Conservation (phyloP, 2,113 vertebrate genomes). For the Leptodactylus fuscus region DNA sequence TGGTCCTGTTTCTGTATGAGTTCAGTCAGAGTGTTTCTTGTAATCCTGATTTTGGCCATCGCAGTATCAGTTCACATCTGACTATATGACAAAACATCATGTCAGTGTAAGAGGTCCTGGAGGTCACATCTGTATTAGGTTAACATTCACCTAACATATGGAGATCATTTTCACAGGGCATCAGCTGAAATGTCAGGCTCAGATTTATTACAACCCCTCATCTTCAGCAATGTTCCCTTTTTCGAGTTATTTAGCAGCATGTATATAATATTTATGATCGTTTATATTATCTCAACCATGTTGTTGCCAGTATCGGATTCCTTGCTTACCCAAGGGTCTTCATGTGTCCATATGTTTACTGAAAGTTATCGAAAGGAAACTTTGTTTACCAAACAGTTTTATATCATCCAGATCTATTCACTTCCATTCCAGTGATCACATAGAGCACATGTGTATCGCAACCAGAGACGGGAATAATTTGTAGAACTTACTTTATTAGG, state of each 20-base stretch:
- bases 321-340: neutral
- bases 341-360: neutral
- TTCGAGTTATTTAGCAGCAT: neutral
- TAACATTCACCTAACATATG: constrained; percentile 56
- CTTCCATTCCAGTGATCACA: neutral
- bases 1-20: neutral
- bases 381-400: neutral
- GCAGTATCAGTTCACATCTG: constrained; percentile 30
- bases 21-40: constrained; percentile 40
- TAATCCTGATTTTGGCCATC: neutral
- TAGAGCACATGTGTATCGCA: neutral
- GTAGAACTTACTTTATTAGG: neutral
- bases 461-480: neutral
- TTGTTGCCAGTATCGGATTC: neutral
- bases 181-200: constrained; percentile 45
- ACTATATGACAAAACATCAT: constrained; percentile 36
- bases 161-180: constrained; percentile 51
- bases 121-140: constrained; percentile 56
- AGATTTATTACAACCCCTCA: constrained; percentile 14
- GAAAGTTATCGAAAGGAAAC: neutral
- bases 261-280: constrained; percentile 2
- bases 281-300: neutral
- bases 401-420: neutral
- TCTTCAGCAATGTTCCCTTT: constrained; percentile 21
- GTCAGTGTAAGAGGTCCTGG: constrained; percentile 12